A percentile compares a stretch with the other conserved stretches of the same genome.
Conservation (phyloP, 30 jellyfish, hydroid and myxozoan species). For the Aurelia sp. region DNA sequence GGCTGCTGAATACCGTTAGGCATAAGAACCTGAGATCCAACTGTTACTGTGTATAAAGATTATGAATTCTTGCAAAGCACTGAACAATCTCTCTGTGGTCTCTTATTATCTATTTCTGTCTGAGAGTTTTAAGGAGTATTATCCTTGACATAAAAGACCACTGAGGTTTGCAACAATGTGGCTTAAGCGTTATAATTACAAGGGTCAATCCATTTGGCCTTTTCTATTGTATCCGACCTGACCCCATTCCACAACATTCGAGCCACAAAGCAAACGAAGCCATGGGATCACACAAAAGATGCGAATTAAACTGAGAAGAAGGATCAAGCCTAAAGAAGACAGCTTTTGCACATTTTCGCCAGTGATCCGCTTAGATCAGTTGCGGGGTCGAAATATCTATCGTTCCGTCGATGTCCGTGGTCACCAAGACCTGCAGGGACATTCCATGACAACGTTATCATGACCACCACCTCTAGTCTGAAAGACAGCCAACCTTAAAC, state of each 20-base stretch:
- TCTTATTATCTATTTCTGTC: conserved; percentile 77
- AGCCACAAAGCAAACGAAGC: conserved; percentile 68
- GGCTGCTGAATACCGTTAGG: background rate
- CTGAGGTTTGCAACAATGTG: conserved; percentile 72
- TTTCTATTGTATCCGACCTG: conserved; percentile 52
- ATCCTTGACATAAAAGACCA: conserved; percentile 67
- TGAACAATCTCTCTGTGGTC: conserved; percentile 73
- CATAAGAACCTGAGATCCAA: background rate
- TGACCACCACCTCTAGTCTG: too few relatives aligned
- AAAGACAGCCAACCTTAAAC: too few relatives aligned
- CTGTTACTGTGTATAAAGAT: conserved; percentile 35
- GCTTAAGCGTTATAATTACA: conserved; percentile 68
- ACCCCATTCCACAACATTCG: conserved; percentile 62
- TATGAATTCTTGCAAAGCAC: conserved; percentile 37
- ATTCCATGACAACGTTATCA: too few relatives aligned
- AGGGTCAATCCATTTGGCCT: conserved; percentile 83
- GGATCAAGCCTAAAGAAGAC: too few relatives aligned
- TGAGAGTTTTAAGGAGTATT: conserved; percentile 75
- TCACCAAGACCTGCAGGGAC: too few relatives aligned
- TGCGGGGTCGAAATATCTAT: too few relatives aligned
- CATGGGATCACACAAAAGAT: conserved; percentile 29
- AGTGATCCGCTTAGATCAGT: too few relatives aligned
- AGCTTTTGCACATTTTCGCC: too few relatives aligned
- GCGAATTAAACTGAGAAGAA: conserved; percentile 8
- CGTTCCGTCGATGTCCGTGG: too few relatives aligned